phyloP scores from a whole-genome alignment of 1,140 invertebrate genomes.

The Gyrodactylus salaris region DNA sequence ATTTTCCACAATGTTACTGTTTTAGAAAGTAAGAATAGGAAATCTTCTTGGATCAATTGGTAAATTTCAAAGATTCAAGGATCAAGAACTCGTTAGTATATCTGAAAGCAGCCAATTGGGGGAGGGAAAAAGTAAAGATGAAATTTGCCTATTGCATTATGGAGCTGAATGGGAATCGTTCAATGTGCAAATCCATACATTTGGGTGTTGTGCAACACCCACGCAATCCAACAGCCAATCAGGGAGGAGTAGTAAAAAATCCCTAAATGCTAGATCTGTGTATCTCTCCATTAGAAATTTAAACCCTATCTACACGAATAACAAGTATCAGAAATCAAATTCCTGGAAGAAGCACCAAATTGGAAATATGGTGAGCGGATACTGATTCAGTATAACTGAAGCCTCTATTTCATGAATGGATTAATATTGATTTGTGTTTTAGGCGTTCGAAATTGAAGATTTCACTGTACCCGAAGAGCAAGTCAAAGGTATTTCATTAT shows the following conservation, averaged over 20 bases:
- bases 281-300: not conserved
- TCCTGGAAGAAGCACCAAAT: not conserved
- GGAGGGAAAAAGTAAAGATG: not conserved
- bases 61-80: too few relatives aligned
- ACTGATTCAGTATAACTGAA: not conserved
- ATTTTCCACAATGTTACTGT: too few relatives aligned
- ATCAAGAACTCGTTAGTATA: not conserved
- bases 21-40: too few relatives aligned
- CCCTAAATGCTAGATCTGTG: not conserved
- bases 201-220: not conserved
- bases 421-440: not conserved
- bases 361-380: not conserved
- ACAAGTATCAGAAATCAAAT: not conserved
- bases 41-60: too few relatives aligned
- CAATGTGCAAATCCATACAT: not conserved
- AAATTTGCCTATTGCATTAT: not conserved
- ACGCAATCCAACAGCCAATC: not conserved
- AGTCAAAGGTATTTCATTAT: slow-evolving; percentile 1
- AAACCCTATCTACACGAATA: not conserved
- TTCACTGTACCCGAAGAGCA: slow-evolving; percentile 6
- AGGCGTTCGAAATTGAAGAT: slow-evolving; percentile 7
- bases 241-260: too few relatives aligned
- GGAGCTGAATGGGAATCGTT: not conserved
- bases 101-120: not conserved
- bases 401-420: not conserved